Evolutionary conservation across 2,888 invertebrate genomes (phyloP), one percentile per base, ranked within the genome.

Genomic region (Diaperis boleti): DNA sequence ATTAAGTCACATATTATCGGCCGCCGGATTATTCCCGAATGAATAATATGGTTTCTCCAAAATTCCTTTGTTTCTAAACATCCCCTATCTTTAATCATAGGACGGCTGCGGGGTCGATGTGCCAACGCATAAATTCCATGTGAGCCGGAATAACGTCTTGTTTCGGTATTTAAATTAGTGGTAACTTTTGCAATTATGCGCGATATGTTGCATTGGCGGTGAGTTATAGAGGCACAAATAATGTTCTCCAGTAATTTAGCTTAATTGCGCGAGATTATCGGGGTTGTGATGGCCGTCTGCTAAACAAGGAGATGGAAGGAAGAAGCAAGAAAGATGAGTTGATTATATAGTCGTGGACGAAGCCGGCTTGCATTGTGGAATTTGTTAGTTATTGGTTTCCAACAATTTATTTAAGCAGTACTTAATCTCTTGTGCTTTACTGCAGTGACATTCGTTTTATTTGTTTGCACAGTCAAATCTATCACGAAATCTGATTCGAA

Each of bases 211-310:
- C 67, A 69, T 67, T 64, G 62, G 66, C 60, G 61, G 65, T 71
- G 72, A 73, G 60, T 72, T 72, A 74, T 73, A 66, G 71, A 61
- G 61, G 61, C 66, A 68, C 72, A 71, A 73, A 74, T 73, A 72
- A 74, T 72, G 74, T 73, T 72, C 70, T 65, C 67, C 67, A 71
- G 74, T 71, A 74, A 73, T 74, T 74, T 69, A 65, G 69, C 71
- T 74, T 74, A 74, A 74, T 74, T 73, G 73, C 69, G 66, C 49
- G 68, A 70, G 69, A 73, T 74, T 72, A 72, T 69, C 69, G 68
- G 70, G 69, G 68, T 67, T 71, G 66, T 59, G 44, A 44, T 57
- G 60, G 64, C 67, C 67, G 65, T 68, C 65, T 69, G 69, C 62
- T 66, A 39, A 10, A 42, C 18, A 20, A 33, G 13, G 33, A 33